Evolutionary conservation across 2,113 vertebrate genomes (phyloP), one percentile per base, ranked within the genome.

Genomic region (Stigmatopora argus): DNA sequence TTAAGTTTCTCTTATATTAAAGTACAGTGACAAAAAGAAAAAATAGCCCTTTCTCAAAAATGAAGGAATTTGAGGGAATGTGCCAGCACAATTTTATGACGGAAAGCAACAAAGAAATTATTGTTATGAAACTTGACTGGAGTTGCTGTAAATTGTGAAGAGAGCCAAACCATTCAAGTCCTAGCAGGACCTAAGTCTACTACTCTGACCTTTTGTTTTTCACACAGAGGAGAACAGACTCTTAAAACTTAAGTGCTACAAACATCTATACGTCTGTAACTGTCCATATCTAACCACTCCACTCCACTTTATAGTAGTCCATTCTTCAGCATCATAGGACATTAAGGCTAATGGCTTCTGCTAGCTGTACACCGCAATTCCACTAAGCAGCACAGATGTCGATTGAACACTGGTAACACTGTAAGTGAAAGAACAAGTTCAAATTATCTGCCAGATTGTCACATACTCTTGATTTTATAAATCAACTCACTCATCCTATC

Each of bases 301-400:
- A 73, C 26, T 31, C 26, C 69, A 74, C 79, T 62, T 73, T 70
- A 72, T 74, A 62, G 71, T 61, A 21, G 67, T 53, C 62, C 62
- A 65, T 65, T 74, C 12, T 61, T 69, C 49, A 72, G 75, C 58
- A 60, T 79, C 79, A 65, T 69, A 67, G 82, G 66, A 26, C 49
- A 51, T 67, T 68, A 73, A 53, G 18, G 65, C 73, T 83, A 87
- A 89, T 83, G 66, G 78, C 71, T 74, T 69, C 65, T 71, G 73
- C 14, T 47, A 62, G 71, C 70, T 59, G 83, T 78, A 85, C 64
- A 78, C 65, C 13, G 57, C 58, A 72, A 74, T 85, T 68, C 75
- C 69, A 82, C 64, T 84, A 62, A 41, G 19, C 55, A 41, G 44
- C 35, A 66, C 17, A 12, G 17, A 60, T 21, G 26, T 56, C 48